phyloP scores from a whole-genome alignment of 2,888 invertebrate species.

The Meta bourneti region DNA sequence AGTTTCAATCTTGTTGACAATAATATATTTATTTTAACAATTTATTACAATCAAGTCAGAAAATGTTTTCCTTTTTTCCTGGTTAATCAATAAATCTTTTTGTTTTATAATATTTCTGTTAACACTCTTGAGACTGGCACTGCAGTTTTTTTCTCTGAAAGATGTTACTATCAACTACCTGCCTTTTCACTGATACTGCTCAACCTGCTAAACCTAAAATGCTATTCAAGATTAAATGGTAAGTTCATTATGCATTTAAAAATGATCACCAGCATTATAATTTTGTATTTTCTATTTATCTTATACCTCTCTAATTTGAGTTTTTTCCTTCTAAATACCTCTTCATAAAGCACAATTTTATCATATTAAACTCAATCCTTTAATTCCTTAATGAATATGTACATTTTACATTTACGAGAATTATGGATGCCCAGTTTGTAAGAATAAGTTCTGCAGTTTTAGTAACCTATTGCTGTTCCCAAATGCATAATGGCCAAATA shows the following conservation, averaged over 20 bases:
- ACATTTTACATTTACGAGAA: too few species aligned
- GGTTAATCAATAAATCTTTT: slow-evolving; percentile 2
- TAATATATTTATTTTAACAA: background rate
- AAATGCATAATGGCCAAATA: too few species aligned
- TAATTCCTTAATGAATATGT: too few species aligned
- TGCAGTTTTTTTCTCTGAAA: slow-evolving; percentile 24
- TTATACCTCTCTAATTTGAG: background rate
- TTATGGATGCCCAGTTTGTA: too few species aligned
- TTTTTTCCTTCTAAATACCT: background rate
- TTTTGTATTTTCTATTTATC: background rate
- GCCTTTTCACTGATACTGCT: slow-evolving; percentile 63
- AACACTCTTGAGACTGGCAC: slow-evolving; percentile 62
- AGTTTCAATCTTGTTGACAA: background rate
- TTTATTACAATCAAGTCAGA: background rate
- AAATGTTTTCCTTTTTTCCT: slow-evolving; percentile 3
- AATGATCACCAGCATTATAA: background rate
- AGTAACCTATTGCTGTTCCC: too few species aligned
- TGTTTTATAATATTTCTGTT: slow-evolving; percentile 14
- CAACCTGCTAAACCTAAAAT: slow-evolving; percentile 19
- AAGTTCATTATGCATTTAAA: slow-evolving; percentile 29
- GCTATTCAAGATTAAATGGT: slow-evolving; percentile 31
- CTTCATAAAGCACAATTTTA: background rate
- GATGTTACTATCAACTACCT: slow-evolving; percentile 35
- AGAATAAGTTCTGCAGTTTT: too few species aligned
- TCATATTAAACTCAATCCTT: background rate